Conservation (phyloP, 2,888 invertebrate species). For the Cataglyphis albicans region DNA sequence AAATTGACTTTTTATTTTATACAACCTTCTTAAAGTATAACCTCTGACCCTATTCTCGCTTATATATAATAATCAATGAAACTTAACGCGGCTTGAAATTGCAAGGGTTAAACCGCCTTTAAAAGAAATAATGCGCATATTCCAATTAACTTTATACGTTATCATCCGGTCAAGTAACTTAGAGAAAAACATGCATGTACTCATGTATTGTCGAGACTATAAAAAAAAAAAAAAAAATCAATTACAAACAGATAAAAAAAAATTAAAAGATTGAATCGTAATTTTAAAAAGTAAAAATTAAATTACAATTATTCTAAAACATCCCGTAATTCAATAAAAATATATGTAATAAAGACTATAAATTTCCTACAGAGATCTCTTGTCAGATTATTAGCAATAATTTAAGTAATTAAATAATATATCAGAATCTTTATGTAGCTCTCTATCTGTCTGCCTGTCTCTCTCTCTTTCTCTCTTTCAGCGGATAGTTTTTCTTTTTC, state of each 20-base stretch:
- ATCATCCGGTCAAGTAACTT: neutral
- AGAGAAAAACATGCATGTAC: neutral
- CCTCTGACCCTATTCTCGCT: constrained; percentile 33
- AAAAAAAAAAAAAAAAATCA: neutral
- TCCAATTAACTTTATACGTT: constrained; percentile 41
- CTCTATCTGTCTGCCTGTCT: too few relatives aligned
- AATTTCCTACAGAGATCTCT: neutral
- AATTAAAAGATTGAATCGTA: neutral
- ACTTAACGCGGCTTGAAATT: constrained; percentile 53
- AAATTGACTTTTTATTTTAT: constrained; percentile 22
- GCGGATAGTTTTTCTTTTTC: neutral
- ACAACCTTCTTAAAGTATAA: constrained; percentile 15
- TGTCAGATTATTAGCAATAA: neutral
- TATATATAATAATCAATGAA: constrained; percentile 38
- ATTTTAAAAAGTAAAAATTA: neutral
- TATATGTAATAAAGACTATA: neutral
- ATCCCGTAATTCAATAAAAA: neutral
- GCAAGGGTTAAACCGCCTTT: constrained; percentile 43
- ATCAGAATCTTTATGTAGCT: neutral
- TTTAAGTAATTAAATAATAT: neutral
- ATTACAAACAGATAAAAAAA: neutral
- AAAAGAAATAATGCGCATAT: constrained; percentile 44
- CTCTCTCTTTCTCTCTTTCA: neutral
- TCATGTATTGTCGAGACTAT: neutral
- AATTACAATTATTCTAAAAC: neutral